These are phyloP conservation scores for Ammodytes dubius DNA, from an alignment of 2,113 vertebrate genomes.

Conservation along the genomic window DNA sequence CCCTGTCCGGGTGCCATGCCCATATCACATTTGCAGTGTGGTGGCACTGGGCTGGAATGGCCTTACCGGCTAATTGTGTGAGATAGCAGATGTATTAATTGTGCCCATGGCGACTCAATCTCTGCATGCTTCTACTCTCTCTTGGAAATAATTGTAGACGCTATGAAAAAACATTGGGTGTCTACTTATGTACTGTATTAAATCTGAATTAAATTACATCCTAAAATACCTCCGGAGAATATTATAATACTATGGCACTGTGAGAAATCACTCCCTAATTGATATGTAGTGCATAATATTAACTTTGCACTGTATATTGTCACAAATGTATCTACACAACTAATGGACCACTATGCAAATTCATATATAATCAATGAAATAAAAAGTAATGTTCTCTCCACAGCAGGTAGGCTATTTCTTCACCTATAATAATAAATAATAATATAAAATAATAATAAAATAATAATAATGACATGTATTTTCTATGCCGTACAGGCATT, in stretches of 20 bases:
- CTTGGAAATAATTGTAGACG: not conserved
- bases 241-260: not conserved
- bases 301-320: not conserved
- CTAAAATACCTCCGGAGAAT: not conserved
- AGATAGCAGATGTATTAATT: conserved; percentile 54
- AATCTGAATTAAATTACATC: not conserved
- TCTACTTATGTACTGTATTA: not conserved
- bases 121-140: not conserved
- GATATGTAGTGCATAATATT: not conserved
- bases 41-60: conserved; percentile 32
- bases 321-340: not conserved
- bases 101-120: conserved; percentile 12
- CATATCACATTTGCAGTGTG: conserved; percentile 58
- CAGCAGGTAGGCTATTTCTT: no score
- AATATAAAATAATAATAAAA: no score
- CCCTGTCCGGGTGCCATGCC: conserved; percentile 27
- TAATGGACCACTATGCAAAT: not conserved
- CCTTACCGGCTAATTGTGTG: conserved; percentile 47
- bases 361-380: no score
- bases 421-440: no score
- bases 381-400: no score
- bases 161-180: not conserved
- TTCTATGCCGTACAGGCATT: no score
- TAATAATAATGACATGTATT: no score
- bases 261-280: not conserved